Conservation (phyloP, 2,113 vertebrate species). For the Oreochromis tanganicae region DNA sequence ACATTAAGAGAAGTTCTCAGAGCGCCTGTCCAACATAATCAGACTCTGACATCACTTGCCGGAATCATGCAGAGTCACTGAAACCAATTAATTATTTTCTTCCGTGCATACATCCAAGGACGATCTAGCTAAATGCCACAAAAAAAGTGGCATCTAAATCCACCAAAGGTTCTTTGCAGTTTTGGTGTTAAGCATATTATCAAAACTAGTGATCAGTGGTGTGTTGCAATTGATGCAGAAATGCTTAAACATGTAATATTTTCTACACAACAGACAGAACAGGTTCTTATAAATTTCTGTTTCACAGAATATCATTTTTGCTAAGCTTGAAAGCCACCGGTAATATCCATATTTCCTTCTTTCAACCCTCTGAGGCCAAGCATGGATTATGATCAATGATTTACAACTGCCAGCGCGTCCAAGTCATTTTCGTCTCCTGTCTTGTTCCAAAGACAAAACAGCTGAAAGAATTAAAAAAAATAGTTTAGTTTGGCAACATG, state of each 20-base stretch:
- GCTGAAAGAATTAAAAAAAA: conserved; percentile 18
- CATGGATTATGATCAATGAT: conserved; percentile 35
- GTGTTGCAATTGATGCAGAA: neutral
- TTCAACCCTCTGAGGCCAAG: conserved; percentile 12
- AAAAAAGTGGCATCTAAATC: neutral
- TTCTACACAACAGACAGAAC: neutral
- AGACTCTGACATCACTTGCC: conserved; percentile 61
- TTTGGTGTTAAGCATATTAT: neutral
- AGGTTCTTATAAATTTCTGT: neutral
- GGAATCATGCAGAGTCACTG: conserved; percentile 25
- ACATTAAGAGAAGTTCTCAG: conserved; percentile 4
- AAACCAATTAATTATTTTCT: conserved; percentile 51
- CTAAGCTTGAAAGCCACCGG: conserved; percentile 22
- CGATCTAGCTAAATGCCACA: neutral
- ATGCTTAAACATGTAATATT: neutral
- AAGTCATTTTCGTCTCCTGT: conserved; percentile 27
- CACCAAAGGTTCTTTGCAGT: neutral
- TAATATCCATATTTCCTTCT: conserved; percentile 37
- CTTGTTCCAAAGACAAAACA: conserved; percentile 18
- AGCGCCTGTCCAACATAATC: conserved; percentile 52
- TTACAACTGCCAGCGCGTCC: neutral
- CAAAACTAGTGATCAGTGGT: neutral
- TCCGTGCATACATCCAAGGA: conserved; percentile 15
- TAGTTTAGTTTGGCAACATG: neutral
- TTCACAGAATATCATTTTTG: conserved; percentile 19